A percentile compares a stretch with the other conserved stretches of the same genome.
These are phyloP conservation scores for Oreochromis mossambicus DNA, from an alignment of 2,797 vertebrate species.

Conservation along the genomic window DNA sequence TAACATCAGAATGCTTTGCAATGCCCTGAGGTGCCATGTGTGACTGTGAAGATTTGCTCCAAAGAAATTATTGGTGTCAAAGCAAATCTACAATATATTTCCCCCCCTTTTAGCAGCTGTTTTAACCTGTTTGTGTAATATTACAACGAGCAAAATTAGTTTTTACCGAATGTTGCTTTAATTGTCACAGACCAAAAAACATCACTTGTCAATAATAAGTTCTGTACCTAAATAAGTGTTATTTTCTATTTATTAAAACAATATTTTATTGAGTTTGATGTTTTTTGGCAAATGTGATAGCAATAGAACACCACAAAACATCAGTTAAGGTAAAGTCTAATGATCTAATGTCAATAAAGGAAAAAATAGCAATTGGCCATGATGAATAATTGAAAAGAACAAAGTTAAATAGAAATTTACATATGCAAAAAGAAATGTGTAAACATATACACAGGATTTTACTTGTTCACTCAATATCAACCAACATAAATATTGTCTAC, in stretches of 20 bases:
- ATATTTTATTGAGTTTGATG: neutral
- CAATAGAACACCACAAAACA: neutral
- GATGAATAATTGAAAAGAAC: neutral
- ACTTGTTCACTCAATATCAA: neutral
- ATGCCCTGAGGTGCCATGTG: conserved; percentile 9
- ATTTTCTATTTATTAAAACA: neutral
- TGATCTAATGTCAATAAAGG: neutral
- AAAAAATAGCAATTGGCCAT: neutral
- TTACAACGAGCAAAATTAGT: neutral
- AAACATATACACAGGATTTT: neutral
- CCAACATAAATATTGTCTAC: neutral
- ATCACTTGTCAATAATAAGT: neutral
- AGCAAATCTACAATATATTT: neutral
- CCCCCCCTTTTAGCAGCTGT: neutral
- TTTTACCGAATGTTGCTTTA: neutral
- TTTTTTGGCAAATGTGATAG: neutral
- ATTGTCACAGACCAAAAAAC: neutral
- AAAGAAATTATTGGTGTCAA: conserved; percentile 23
- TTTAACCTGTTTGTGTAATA: neutral
- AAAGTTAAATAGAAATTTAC: neutral
- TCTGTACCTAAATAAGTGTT: neutral
- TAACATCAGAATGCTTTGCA: conserved; percentile 25
- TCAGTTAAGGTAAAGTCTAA: neutral
- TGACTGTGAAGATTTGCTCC: conserved; percentile 23
- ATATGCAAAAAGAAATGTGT: neutral